Evolutionary conservation across 2,888 invertebrate genomes (phyloP), one percentile per base, ranked within the genome.

Genomic region (Lasioglossum malachurum): DNA sequence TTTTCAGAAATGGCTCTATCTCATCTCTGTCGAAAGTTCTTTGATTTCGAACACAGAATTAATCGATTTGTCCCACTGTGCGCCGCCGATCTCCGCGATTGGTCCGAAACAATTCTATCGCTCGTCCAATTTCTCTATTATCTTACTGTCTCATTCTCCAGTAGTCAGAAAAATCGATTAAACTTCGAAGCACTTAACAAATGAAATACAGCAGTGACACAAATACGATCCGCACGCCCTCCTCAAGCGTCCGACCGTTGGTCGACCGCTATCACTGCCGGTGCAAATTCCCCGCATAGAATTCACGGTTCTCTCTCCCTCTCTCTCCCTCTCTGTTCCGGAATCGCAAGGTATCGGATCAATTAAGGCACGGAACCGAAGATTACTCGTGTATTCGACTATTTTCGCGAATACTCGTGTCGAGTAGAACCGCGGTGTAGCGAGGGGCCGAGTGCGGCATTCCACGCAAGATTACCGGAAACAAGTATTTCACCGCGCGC

Each of bases 391-490:
- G 23, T 35, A 35, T 35, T 67, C 67, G n/a, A 38, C 23, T 53
- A 38, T 38, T 75, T 53, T 53, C 53, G 31, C 38, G 38, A n/a
- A 57, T 75, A 57, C 53, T 12, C 53, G 23, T 35, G 38, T 75
- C 53, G 75, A 75, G 35, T 57, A 16, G 23, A 49, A 75, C 23
- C 75, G 53, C 74, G 53, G 53, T 10, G n/a, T 23, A 53, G 53
- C 10, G 53, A 2, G 53, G 0, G 31, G 49, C 35, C 46, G 49
- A 14, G 49, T 23, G 49, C 14, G 35, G 49, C 46, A 49, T 74
- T 74, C 73, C 73, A 12, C 19, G 35, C n/a, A 75, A 53, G 75
- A 75, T 53, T 38, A 35, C 38, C 35, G 53, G 53, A 53, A 75
- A 53, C 75, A 27, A 53, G 75, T 57, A 57, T 75, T 57, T 75